These are phyloP conservation scores for Mionectes macconnelli DNA, from an alignment of 2,113 vertebrate species.

Conservation along the genomic window DNA sequence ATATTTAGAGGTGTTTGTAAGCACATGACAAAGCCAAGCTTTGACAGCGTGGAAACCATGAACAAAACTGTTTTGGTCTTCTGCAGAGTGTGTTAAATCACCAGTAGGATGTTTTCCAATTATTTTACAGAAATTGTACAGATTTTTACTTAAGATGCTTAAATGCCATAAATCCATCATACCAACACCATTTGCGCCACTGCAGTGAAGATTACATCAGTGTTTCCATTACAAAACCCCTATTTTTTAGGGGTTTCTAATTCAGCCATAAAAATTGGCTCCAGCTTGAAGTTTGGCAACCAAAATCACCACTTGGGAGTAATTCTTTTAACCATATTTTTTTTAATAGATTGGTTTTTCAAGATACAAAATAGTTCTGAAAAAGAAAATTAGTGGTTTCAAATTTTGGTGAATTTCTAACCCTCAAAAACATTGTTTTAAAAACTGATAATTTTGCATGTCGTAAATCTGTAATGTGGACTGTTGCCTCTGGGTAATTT, in stretches of 20 bases:
- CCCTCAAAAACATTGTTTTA: conserved; percentile 70
- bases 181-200: conserved; percentile 37
- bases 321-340: conserved; percentile 58
- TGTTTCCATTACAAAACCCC: conserved; percentile 26
- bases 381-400: conserved; percentile 75
- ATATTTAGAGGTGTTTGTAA: not conserved
- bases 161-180: conserved; percentile 32
- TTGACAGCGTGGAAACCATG: not conserved
- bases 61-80: conserved; percentile 8
- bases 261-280: conserved; percentile 57
- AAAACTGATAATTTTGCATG: conserved; percentile 70
- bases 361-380: conserved; percentile 56
- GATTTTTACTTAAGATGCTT: conserved; percentile 31
- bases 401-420: conserved; percentile 68
- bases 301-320: conserved; percentile 65
- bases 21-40: not conserved
- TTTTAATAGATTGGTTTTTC: conserved; percentile 60
- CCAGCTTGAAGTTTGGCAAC: conserved; percentile 62
- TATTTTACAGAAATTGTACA: conserved; percentile 11
- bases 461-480: conserved; percentile 59
- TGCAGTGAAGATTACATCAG: conserved; percentile 55
- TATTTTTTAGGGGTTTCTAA: conserved; percentile 53
- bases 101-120: conserved; percentile 10
- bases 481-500: conserved; percentile 48
- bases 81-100: conserved; percentile 39